Evolutionary conservation across 2,113 vertebrate genomes (phyloP).

Genomic region (Sorex araneus): DNA sequence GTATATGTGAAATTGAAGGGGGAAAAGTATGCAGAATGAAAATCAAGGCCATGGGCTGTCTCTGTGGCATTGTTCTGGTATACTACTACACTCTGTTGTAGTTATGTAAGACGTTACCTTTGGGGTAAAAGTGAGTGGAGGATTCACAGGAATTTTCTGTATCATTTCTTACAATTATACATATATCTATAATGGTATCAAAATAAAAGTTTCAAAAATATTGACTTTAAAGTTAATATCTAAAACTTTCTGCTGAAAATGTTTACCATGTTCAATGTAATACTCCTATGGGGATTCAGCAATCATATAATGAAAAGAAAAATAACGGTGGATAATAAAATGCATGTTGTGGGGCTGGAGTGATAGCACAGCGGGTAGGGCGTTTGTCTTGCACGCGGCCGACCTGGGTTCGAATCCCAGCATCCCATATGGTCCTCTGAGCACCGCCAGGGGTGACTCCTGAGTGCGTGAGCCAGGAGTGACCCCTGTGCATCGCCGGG

Average conservation of each 20-base stretch:
- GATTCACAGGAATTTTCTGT: background rate
- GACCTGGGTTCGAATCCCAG: no score
- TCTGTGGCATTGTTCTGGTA: background rate
- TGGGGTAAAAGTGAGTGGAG: background rate
- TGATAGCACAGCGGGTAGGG: no score
- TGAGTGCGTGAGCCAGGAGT: no score
- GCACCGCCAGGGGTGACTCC: no score
- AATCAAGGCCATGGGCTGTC: background rate
- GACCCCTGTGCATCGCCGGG: no score
- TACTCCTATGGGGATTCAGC: background rate
- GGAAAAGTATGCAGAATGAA: background rate
- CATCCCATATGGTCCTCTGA: no score
- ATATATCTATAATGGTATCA: background rate
- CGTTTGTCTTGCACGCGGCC: no score
- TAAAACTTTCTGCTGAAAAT: background rate
- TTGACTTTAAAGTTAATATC: conserved; percentile 17
- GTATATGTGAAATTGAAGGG: background rate
- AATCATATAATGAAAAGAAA: background rate
- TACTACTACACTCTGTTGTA: background rate
- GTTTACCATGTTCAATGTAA: conserved; percentile 37
- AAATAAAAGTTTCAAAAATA: conserved; percentile 56
- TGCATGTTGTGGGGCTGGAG: no score
- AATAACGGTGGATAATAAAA: background rate
- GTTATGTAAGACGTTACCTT: background rate
- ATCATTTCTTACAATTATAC: background rate